phyloP scores from a whole-genome alignment of 92 coral and sea anemone species.

The Micromussa lordhowensis region DNA sequence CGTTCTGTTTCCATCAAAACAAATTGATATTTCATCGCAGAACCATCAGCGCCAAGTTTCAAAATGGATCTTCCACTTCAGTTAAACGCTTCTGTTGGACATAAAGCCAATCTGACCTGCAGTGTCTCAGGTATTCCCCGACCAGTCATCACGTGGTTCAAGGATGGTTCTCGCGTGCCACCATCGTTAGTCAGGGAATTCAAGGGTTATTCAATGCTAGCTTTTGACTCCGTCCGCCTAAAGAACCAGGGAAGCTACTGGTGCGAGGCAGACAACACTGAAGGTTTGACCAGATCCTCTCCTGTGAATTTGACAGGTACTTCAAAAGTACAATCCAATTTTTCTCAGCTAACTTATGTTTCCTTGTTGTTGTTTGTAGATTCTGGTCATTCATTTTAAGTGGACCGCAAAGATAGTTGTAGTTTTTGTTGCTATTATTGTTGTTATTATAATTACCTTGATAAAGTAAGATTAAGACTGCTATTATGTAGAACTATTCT shows the following conservation, averaged over 20 bases:
- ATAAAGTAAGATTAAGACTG: no score
- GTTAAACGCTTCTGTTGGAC: neutral
- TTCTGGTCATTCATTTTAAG: no score
- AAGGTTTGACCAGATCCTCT: constrained; percentile 35
- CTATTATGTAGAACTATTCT: no score
- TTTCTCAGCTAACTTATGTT: no score
- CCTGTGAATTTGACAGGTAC: constrained; percentile 9
- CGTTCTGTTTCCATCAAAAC: no score
- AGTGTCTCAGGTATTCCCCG: constrained; percentile 34
- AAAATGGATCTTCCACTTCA: neutral
- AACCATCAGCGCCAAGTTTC: constrained; percentile 9
- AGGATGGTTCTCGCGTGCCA: neutral
- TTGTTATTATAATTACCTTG: no score
- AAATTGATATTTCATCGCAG: neutral
- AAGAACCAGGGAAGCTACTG: constrained; percentile 48
- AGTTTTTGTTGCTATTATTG: no score
- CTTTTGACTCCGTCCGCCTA: constrained; percentile 21
- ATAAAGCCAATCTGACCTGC: constrained; percentile 19
- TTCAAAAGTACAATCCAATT: neutral
- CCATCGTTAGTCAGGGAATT: neutral
- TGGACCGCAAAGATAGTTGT: no score
- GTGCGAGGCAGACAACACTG: constrained; percentile 60
- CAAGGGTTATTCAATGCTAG: constrained; percentile 20
- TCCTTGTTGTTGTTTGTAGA: no score
- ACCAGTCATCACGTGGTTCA: constrained; percentile 43